Evolutionary conservation across 2,113 vertebrate genomes (phyloP).

Genomic region (Beaufortia kweichowensis): DNA sequence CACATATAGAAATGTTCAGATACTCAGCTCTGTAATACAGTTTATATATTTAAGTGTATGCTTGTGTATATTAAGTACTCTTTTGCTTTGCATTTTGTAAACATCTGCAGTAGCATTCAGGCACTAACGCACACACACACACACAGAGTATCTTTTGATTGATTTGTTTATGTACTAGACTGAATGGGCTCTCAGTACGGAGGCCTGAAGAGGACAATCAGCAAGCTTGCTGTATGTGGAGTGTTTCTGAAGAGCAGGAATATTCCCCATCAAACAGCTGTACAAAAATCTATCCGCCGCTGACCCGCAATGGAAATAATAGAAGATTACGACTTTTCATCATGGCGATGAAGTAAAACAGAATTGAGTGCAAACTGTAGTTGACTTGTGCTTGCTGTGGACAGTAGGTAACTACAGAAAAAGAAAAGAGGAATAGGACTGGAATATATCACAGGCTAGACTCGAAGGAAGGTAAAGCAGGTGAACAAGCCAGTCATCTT

Average conservation of each 20-base stretch:
- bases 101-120: conserved; percentile 52
- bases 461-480: background rate
- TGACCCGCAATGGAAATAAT: conserved; percentile 7
- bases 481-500: conserved; percentile 31
- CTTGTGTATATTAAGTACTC: conserved; percentile 35
- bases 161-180: conserved; percentile 59
- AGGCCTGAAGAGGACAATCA: conserved; percentile 58
- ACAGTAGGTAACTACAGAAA: background rate
- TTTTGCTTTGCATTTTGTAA: conserved; percentile 51
- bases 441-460: background rate
- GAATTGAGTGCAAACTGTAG: conserved; percentile 4
- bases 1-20: too few relatives aligned
- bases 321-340: conserved; percentile 12
- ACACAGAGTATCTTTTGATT: conserved; percentile 55
- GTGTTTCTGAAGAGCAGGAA: conserved; percentile 50
- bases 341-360: conserved; percentile 11
- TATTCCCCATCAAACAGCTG: conserved; percentile 41
- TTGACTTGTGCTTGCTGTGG: conserved; percentile 14
- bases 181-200: conserved; percentile 55
- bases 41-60: conserved; percentile 9
- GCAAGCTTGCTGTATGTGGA: conserved; percentile 39
- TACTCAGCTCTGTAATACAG: background rate
- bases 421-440: background rate
- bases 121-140: conserved; percentile 44
- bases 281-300: background rate